Base-by-base conservation (phyloP, 1,140 invertebrate genomes). In the Drosophila pandora region DNA sequence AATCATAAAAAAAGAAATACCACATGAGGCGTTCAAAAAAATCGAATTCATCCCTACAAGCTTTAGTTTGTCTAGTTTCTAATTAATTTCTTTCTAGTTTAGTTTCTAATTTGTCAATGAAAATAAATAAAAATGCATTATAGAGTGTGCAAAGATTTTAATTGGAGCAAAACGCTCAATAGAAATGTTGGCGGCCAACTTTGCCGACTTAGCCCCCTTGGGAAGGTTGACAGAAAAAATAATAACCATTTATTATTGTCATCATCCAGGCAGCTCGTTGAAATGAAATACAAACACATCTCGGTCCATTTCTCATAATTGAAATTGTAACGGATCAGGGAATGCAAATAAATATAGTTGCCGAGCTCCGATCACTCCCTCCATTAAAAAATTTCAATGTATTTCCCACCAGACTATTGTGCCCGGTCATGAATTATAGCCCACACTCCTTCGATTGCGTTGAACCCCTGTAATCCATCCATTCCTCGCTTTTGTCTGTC, bases 211-310 rank as follows among this genome's bases (percentile, higher is more conserved):
- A 69, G 32, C 41, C 50, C 34, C 21, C 21, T 32, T 1, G 43
- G 64, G 63, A 21, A 47, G 25, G 13, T 13, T 21, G 22, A 37
- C 63, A 48, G 5, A 39, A 56, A 68, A 69, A 70, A 68, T 48
- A 37, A 37, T 17, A 47, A 10, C 64, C 23, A 49, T 70, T 73
- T 63, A 62, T 73, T 61, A 56, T 62, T 74, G 69, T 56, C 68
- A 72, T 64, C 59, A 53, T 37, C 28, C 52, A 54, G 45, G 50
- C 67, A 39, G 52, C 37, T 62, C 71, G 49, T 50, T 37, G 69
- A 74, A 74, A 74, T 74, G 59, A 73, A 74, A 74, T 74, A 69
- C 70, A 74, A 74, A 74, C 71, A 74, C 69, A 53, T 53, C 52
- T 52, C 70, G 58, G 49, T 23, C 69, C 69, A 73, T 73, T 73